Percentiles rank a stretch among this genome's conserved stretches.
Evolutionary conservation across 2,797 vertebrate genomes (phyloP).

Genomic region (Columba guinea): DNA sequence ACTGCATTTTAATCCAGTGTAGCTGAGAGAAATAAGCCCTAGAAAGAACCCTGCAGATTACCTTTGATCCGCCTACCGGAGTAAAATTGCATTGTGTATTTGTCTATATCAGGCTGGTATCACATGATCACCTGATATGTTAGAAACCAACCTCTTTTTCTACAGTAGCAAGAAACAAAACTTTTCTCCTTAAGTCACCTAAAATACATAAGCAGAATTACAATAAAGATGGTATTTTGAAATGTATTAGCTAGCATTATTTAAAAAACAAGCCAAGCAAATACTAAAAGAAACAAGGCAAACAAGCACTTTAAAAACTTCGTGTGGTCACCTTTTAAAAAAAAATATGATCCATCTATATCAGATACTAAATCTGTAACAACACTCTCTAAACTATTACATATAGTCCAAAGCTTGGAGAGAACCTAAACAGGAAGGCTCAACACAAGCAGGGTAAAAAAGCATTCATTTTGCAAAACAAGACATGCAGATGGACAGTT

Average conservation of each 20-base stretch:
- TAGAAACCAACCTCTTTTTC: not conserved
- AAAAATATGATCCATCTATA: not conserved
- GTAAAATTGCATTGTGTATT: not conserved
- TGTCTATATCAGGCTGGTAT: not conserved
- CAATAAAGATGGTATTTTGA: not conserved
- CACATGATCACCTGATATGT: fast-evolving
- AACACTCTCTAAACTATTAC: not conserved
- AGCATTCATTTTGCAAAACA: not conserved
- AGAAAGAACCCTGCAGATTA: not conserved
- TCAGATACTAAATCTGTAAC: not conserved
- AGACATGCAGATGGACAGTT: not conserved
- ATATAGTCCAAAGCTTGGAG: not conserved
- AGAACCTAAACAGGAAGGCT: not conserved
- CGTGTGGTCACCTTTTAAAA: not conserved
- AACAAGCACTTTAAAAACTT: not conserved
- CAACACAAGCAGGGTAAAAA: not conserved
- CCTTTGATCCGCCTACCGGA: not conserved
- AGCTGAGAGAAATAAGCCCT: not conserved
- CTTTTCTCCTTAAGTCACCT: not conserved
- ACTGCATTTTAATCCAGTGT: not conserved
- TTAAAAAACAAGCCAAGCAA: not conserved
- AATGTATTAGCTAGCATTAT: not conserved
- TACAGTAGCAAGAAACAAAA: not conserved
- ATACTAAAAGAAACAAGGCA: not conserved
- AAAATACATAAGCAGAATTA: not conserved